These are phyloP conservation scores for Chlorops oryzae DNA, from an alignment of 1,140 invertebrate species.

Conservation along the genomic window DNA sequence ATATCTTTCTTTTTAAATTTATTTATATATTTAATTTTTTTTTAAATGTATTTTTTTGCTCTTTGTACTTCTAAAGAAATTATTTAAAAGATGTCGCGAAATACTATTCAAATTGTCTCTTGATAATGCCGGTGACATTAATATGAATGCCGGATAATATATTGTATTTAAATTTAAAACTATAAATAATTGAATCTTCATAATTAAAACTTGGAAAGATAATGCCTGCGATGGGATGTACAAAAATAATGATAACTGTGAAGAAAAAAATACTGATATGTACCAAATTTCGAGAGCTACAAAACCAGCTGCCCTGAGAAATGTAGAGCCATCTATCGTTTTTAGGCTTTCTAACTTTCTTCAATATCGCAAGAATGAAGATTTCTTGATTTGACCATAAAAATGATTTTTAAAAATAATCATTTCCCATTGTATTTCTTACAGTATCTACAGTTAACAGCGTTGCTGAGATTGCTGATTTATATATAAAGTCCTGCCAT, in stretches of 20 bases:
- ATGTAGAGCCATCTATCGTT: background rate
- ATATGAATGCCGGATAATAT: background rate
- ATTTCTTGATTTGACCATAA: too few relatives aligned
- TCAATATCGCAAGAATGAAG: too few relatives aligned
- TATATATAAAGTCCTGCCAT: constrained; percentile 65
- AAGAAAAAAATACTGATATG: background rate
- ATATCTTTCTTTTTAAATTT: too few relatives aligned
- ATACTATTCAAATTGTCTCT: too few relatives aligned
- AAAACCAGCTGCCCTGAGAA: background rate
- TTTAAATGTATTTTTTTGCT: too few relatives aligned
- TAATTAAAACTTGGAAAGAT: background rate
- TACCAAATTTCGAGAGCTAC: background rate
- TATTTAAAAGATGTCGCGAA: too few relatives aligned
- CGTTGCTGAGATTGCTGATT: constrained; percentile 56
- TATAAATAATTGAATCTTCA: background rate
- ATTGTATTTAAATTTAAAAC: background rate
- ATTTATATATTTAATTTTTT: too few relatives aligned
- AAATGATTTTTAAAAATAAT: too few relatives aligned
- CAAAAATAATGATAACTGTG: background rate
- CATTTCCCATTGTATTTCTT: constrained; percentile 4
- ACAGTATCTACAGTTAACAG: constrained; percentile 34
- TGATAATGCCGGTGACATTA: too few relatives aligned
- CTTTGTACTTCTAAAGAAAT: too few relatives aligned
- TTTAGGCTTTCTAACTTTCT: background rate
- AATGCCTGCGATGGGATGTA: background rate